Conservation (phyloP, 2,888 invertebrate species). For the Agrotis segetum region DNA sequence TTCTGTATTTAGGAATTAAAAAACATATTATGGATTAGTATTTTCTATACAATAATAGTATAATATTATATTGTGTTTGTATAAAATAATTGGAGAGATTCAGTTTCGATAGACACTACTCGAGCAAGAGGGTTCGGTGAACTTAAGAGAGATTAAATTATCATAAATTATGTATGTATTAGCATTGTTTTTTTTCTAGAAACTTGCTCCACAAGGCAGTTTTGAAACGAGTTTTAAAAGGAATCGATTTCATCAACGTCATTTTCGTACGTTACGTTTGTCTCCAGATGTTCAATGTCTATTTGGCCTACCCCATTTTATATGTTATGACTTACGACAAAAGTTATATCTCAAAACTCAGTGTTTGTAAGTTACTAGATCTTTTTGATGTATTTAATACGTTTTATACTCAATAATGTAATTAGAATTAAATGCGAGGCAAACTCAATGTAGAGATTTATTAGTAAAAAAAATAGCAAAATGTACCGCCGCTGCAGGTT, state of each 20-base stretch:
- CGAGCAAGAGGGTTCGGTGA: conserved; percentile 18
- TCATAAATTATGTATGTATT: conserved; percentile 19
- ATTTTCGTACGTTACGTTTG: neutral
- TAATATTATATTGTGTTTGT: conserved; percentile 16
- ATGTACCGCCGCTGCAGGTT: conserved; percentile 60
- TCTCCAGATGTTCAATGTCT: neutral
- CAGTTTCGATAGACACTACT: conserved; percentile 21
- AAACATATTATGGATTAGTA: neutral
- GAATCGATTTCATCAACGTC: neutral
- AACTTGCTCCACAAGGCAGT: neutral
- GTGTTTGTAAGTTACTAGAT: conserved; percentile 80
- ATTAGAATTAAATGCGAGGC: conserved; percentile 81
- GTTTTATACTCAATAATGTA: conserved; percentile 88
- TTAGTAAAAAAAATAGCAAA: conserved; percentile 71
- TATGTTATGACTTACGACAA: conserved; percentile 25
- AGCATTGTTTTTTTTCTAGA: conserved; percentile 16
- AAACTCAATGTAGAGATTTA: conserved; percentile 67
- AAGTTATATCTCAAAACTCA: conserved; percentile 77
- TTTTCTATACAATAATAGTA: neutral
- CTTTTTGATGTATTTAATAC: conserved; percentile 89
- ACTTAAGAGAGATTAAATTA: conserved; percentile 2
- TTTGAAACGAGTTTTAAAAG: neutral
- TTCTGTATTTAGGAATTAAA: neutral
- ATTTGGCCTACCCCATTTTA: neutral
- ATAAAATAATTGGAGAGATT: conserved; percentile 9